Conservation (phyloP, 1,140 invertebrate species). For the Acyrthosiphon pisum region DNA sequence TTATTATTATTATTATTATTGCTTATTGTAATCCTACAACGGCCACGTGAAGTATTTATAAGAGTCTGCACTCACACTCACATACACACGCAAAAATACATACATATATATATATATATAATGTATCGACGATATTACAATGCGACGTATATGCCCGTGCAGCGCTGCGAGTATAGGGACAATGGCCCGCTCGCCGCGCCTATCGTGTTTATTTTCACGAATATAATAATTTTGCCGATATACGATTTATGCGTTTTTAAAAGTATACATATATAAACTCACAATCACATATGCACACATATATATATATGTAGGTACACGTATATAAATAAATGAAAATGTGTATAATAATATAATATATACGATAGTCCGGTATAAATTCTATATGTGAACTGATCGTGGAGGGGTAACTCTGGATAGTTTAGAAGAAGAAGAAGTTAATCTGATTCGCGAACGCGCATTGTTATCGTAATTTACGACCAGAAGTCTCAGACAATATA, state of each 20-base stretch:
- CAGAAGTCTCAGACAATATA: conserved; percentile 10
- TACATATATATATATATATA: neutral
- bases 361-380: neutral
- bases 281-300: neutral
- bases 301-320: neutral
- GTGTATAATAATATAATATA: neutral
- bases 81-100: neutral
- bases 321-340: neutral
- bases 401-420: neutral
- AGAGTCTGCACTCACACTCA: neutral
- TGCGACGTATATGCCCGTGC: neutral
- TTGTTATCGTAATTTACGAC: conserved; percentile 38
- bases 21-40: neutral
- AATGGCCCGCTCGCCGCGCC: neutral
- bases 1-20: conserved; percentile 19
- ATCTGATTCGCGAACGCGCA: conserved; percentile 11
- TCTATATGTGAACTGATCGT: neutral
- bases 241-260: conserved; percentile 12
- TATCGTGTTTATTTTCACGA: conserved; percentile 25
- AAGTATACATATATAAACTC: neutral
- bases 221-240: neutral
- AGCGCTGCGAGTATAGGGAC: neutral
- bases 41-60: neutral
- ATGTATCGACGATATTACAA: neutral
- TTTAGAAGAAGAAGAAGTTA: neutral